These are phyloP conservation scores for Stenopsyche tienmushanensis DNA, from an alignment of 1,140 invertebrate genomes.

Conservation along the genomic window DNA sequence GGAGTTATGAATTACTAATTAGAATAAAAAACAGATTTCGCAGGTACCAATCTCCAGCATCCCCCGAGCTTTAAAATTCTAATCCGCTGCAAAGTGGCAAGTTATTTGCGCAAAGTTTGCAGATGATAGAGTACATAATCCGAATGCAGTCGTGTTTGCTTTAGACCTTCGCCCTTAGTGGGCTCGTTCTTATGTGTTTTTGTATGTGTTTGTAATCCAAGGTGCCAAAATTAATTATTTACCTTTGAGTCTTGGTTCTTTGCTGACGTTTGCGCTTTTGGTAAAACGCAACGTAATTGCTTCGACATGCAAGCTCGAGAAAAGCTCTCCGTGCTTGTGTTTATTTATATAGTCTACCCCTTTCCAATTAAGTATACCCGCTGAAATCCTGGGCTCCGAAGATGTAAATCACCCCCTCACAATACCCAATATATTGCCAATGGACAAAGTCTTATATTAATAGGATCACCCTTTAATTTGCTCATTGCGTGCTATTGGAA, in stretches of 20 bases:
- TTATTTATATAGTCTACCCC: too few relatives aligned
- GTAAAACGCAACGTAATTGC: constrained; percentile 18
- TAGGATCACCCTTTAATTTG: too few relatives aligned
- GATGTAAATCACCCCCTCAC: too few relatives aligned
- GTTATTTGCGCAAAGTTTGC: neutral
- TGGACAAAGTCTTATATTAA: too few relatives aligned
- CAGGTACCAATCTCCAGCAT: neutral
- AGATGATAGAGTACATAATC: neutral
- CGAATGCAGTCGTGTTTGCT: neutral
- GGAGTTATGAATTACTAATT: constrained; percentile 41
- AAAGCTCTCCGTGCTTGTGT: constrained; percentile 3
- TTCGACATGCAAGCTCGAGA: constrained; percentile 14
- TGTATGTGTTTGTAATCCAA: constrained; percentile 13
- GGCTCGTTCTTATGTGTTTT: neutral
- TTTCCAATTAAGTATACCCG: too few relatives aligned
- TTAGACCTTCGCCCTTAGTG: neutral
- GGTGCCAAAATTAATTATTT: constrained; percentile 27
- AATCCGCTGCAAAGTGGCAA: constrained; percentile 19
- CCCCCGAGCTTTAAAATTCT: neutral
- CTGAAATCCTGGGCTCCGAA: too few relatives aligned
- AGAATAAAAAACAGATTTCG: constrained; percentile 10
- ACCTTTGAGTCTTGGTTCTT: constrained; percentile 15
- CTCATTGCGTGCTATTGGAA: too few relatives aligned
- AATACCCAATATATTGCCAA: too few relatives aligned
- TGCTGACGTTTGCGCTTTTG: constrained; percentile 21